Evolutionary conservation across 2,888 invertebrate genomes (phyloP).

Genomic region (Platycnemis pennipes): DNA sequence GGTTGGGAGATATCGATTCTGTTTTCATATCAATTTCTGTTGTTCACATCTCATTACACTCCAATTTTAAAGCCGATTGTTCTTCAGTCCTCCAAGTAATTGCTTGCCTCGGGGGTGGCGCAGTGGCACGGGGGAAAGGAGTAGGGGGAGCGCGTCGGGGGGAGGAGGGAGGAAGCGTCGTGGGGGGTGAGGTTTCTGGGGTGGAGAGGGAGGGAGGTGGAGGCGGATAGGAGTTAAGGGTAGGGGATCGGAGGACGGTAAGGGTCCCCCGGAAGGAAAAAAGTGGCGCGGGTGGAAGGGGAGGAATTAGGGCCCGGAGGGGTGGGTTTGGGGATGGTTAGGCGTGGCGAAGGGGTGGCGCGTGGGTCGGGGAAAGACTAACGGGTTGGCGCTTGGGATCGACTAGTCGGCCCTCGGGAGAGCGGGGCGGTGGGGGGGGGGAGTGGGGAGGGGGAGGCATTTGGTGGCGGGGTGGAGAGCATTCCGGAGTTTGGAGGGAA

Average conservation of each 20-base stretch:
- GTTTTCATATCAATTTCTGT: slow-evolving; percentile 72
- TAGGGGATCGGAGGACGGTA: background rate
- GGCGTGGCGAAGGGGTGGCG: no score
- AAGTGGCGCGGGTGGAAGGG: background rate
- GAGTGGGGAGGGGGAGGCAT: background rate
- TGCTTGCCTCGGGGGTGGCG: slow-evolving; percentile 54
- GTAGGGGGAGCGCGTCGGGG: background rate
- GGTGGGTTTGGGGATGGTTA: background rate
- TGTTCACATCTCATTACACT: slow-evolving; percentile 73
- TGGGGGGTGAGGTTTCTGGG: background rate
- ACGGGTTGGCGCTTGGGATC: background rate
- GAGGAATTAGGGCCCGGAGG: background rate
- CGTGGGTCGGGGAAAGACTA: no score
- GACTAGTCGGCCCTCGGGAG: background rate
- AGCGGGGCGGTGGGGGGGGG: no score
- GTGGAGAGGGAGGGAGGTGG: background rate
- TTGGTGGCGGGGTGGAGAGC: no score
- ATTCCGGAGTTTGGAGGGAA: background rate
- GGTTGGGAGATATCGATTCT: slow-evolving; percentile 52
- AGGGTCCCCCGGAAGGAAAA: background rate
- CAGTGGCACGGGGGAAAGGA: background rate
- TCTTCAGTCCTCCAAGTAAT: slow-evolving; percentile 68
- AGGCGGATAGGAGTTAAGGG: background rate
- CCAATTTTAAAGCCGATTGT: slow-evolving; percentile 72
- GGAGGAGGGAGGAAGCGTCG: background rate